phyloP scores from a whole-genome alignment of 1,140 invertebrate genomes.

The Teleogryllus occipitalis region DNA sequence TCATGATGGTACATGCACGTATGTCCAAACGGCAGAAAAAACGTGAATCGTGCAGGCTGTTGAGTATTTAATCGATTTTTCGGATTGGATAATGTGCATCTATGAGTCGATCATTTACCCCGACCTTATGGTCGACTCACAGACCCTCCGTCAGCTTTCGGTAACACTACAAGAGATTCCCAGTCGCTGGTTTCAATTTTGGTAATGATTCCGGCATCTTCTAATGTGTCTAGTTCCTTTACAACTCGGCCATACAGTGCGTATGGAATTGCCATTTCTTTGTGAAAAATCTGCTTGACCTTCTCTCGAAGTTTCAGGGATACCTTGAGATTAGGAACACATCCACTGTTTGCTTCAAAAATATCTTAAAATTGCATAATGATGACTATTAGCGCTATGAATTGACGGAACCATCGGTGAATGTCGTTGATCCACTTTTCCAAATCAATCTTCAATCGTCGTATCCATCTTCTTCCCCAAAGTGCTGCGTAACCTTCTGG shows the following conservation, averaged over 20 bases:
- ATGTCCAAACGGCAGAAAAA: not conserved
- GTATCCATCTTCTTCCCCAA: not conserved
- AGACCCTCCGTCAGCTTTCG: not conserved
- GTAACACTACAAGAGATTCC: not conserved
- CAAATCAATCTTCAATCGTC: not conserved
- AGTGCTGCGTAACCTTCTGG: not conserved
- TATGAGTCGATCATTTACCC: not conserved
- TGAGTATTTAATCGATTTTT: not conserved
- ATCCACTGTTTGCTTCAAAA: not conserved
- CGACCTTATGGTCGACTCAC: not conserved
- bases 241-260: too few relatives aligned
- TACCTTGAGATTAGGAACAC: not conserved
- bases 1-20: too few relatives aligned
- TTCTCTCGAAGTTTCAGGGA: too few relatives aligned
- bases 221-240: not conserved
- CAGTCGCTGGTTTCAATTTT: not conserved
- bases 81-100: not conserved
- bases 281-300: too few relatives aligned
- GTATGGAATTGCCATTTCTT: not conserved
- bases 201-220: not conserved
- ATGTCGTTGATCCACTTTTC: not conserved
- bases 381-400: not conserved
- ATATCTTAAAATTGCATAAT: not conserved
- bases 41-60: not conserved
- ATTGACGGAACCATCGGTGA: not conserved